These are phyloP conservation scores for Parotocinclus haroldoi DNA, from an alignment of 2,797 vertebrate species.

Conservation along the genomic window DNA sequence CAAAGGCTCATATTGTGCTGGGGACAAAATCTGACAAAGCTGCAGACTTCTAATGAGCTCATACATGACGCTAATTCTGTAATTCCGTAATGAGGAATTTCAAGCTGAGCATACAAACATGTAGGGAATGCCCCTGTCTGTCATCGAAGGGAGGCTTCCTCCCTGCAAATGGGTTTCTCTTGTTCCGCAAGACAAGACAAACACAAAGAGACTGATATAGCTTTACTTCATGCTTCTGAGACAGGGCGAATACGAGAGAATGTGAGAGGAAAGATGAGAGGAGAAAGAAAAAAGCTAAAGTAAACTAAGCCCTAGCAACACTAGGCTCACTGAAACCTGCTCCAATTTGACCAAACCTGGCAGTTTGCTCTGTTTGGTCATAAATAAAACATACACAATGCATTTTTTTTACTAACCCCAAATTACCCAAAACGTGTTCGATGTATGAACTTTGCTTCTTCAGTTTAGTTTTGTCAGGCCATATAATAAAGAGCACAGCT, in stretches of 20 bases:
- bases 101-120: slow-evolving; percentile 11
- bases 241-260: slow-evolving; percentile 1
- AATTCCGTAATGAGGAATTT: slow-evolving; percentile 28
- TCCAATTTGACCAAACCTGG: background rate
- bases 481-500: too few species aligned
- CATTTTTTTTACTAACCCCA: too few species aligned
- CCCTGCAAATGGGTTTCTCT: slow-evolving; percentile 13
- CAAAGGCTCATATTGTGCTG: slow-evolving; percentile 6
- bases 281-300: background rate
- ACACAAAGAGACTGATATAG: slow-evolving; percentile 43
- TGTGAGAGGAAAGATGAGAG: slow-evolving; percentile 4
- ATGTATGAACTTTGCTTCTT: too few species aligned
- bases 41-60: too few species aligned
- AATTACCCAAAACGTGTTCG: too few species aligned
- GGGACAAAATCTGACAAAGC: background rate
- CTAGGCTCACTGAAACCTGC: background rate
- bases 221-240: slow-evolving; percentile 7
- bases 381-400: too few species aligned
- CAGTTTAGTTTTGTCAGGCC: too few species aligned
- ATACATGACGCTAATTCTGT: background rate
- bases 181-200: slow-evolving; percentile 39
- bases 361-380: too few species aligned
- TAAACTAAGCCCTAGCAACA: background rate
- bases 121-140: slow-evolving; percentile 22
- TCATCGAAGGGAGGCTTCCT: slow-evolving; percentile 26